Base-by-base conservation (phyloP, 2,797 vertebrate species). In the Coreius guichenoti region DNA sequence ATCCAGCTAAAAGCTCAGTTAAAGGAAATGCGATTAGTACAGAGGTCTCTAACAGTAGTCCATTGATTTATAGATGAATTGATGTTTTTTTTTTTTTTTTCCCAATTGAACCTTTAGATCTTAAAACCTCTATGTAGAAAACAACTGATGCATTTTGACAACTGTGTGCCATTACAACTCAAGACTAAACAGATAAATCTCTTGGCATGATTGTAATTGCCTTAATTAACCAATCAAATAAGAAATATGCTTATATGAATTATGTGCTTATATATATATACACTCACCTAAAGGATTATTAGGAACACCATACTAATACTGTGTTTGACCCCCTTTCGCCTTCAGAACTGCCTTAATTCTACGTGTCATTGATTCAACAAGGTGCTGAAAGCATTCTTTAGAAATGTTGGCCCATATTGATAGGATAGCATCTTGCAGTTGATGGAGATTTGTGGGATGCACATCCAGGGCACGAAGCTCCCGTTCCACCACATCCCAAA, bases 21-120 rank as follows among this genome's bases (percentile, higher is more conserved):
- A 29, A 49, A n/a, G 36, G 3, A 82, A 75, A 29, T 45, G 26
- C 63, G 63, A 80, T 82, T 78, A 72, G 67, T 45, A 72, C n/a
- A 49, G 63, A 81, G 39, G 1, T 49, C 47, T 61, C 29, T 39
- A 76, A 19, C 74, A 77, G 26, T 72, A 33, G 14, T 16, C 29
- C 47, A 83, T 74, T 76, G 61, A 88, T 83, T 85, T 43, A 83
- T 86, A 80, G 76, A 88, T 63, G 63, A n/a, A 88, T 80, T 65
- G 47, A 83, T 83, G 76, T 76, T 72, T 78, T 82, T 75, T 6
- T 67, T 78, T 67, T 67, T 69, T 82, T 70, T 51, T 58, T 45
- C 70, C 74, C 77, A 75, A 61, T 78, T 69, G 49, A n/a, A 33
- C 26, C 36, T 74, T 82, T 29, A 87, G 56, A 78, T 65, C 72